phyloP scores from a whole-genome alignment of 2,113 vertebrate species.

The Festucalex cinctus region DNA sequence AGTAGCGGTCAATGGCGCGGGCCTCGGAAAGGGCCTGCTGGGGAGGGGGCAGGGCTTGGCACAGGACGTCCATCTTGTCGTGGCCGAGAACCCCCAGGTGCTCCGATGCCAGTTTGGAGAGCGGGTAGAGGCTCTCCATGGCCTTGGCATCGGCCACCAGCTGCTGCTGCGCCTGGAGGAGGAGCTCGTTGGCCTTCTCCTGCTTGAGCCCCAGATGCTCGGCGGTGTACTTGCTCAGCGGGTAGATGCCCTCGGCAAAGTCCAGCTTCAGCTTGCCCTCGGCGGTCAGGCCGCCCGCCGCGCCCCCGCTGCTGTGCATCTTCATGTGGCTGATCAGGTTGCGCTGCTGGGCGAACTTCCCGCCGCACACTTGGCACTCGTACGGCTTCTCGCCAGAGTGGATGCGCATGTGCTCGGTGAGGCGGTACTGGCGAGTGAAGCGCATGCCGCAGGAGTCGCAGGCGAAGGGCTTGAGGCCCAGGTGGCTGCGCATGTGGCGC shows the following conservation, averaged over 20 bases:
- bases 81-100: constrained; percentile 85
- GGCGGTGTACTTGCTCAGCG: constrained; percentile 89
- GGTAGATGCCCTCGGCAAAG: constrained; percentile 89
- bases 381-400: constrained; percentile 99
- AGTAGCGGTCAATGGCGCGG: constrained; percentile 90
- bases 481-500: constrained; percentile 97
- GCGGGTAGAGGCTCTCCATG: constrained; percentile 90
- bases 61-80: constrained; percentile 89
- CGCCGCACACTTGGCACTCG: constrained; percentile 96
- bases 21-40: constrained; percentile 76
- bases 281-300: constrained; percentile 61
- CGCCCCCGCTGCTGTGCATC: constrained; percentile 88
- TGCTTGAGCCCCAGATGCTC: constrained; percentile 92
- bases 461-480: constrained; percentile 96
- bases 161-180: constrained; percentile 87
- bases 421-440: constrained; percentile 97
- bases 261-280: constrained; percentile 92
- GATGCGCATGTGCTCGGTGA: constrained; percentile 99
- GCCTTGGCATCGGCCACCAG: constrained; percentile 89
- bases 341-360: constrained; percentile 98
- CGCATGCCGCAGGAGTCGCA: constrained; percentile 98
- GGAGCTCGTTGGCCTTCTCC: constrained; percentile 89
- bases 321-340: constrained; percentile 99
- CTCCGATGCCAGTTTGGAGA: constrained; percentile 89
- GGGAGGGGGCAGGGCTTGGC: constrained; percentile 73